Percentiles rank a stretch among this genome's conserved stretches.
Conservation (phyloP, 2,113 vertebrate species). For the Sigmodon hispidus region DNA sequence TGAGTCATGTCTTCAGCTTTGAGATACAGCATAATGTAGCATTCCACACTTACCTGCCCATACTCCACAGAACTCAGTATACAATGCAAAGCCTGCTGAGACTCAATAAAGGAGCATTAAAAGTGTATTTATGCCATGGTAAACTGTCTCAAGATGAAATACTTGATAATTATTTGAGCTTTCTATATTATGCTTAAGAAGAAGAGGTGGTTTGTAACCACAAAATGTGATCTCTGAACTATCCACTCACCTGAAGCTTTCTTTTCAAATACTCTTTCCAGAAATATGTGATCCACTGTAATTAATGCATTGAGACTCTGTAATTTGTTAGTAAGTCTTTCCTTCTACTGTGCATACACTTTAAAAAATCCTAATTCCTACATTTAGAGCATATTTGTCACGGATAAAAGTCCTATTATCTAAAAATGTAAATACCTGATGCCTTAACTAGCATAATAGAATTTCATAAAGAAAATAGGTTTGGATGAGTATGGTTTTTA, state of each 20-base stretch:
- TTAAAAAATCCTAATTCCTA: background rate
- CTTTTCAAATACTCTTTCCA: conserved; percentile 26
- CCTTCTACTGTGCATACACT: background rate
- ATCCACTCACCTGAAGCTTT: background rate
- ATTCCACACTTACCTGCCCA: background rate
- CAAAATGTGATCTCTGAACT: background rate
- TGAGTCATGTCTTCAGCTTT: background rate
- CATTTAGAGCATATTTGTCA: background rate
- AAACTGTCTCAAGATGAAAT: conserved; percentile 38
- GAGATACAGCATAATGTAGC: background rate
- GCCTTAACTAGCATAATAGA: background rate
- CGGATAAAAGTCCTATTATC: background rate
- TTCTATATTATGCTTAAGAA: background rate
- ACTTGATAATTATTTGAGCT: background rate
- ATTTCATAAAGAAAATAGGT: background rate
- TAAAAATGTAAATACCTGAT: background rate
- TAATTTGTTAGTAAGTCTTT: background rate
- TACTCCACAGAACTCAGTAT: background rate
- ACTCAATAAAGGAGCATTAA: background rate
- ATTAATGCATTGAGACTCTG: background rate
- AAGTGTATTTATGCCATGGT: background rate
- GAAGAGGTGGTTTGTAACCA: background rate
- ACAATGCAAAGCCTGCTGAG: background rate
- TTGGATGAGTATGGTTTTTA: background rate
- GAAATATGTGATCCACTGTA: background rate